These are phyloP conservation scores for Characodon lateralis DNA, from an alignment of 2,797 vertebrate genomes.

Conservation along the genomic window DNA sequence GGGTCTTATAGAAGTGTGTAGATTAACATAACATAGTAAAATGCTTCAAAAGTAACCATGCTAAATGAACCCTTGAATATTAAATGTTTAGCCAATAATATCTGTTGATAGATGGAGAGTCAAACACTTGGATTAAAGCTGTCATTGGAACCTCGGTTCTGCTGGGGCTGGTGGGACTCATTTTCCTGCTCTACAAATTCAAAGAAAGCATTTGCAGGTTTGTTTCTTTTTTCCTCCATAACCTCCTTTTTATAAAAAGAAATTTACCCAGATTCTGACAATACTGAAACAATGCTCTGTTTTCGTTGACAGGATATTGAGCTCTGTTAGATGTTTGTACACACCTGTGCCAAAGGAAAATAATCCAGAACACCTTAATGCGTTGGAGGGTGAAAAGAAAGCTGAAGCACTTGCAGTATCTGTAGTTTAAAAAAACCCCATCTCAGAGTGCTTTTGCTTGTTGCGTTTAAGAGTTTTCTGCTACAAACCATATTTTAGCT, in stretches of 20 bases:
- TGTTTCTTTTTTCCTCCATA: not conserved
- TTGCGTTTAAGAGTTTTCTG: not conserved
- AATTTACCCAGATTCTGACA: not conserved
- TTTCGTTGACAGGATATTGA: not conserved
- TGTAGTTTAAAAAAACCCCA: not conserved
- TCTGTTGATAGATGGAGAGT: not conserved
- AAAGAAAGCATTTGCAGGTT: conserved; percentile 1
- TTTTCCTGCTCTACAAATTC: not conserved
- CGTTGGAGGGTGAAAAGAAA: not conserved
- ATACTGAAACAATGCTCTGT: not conserved
- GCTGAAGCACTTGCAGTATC: not conserved
- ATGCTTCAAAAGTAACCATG: not conserved
- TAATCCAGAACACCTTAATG: not conserved
- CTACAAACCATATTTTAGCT: not conserved
- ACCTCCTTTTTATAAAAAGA: not conserved
- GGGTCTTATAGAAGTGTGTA: not conserved
- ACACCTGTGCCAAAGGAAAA: not conserved
- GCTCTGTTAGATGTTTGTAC: not conserved
- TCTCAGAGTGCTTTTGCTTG: not conserved
- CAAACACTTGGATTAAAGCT: accelerated
- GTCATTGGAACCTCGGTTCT: not conserved
- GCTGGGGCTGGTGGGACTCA: not conserved
- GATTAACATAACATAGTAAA: not conserved
- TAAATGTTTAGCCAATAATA: not conserved
- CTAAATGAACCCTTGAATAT: not conserved